Evolutionary conservation across 2,888 invertebrate genomes (phyloP).

Genomic region (Nemotelus nigrinus): DNA sequence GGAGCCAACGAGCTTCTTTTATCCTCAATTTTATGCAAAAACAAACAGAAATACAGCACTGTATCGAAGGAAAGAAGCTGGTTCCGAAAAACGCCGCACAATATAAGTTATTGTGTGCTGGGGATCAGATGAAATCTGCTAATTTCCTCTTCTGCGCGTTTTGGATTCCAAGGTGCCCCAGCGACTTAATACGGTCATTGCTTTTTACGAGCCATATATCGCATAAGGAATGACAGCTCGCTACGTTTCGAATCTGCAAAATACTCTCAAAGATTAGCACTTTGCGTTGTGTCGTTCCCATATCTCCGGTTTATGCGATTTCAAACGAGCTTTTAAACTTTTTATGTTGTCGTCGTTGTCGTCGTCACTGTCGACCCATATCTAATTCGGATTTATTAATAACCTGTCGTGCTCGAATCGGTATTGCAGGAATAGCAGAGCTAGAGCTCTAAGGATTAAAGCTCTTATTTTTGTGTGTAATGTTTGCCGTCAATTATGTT

Average conservation of each 20-base stretch:
- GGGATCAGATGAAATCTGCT: not conserved
- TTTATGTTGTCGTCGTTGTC: not conserved
- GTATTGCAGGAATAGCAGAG: too few relatives aligned
- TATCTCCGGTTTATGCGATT: not conserved
- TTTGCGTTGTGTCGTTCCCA: not conserved
- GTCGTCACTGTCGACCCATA: not conserved
- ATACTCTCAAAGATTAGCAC: not conserved
- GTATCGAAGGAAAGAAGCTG: not conserved
- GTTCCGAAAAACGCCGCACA: not conserved
- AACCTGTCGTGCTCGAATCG: not conserved
- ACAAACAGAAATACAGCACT: too few relatives aligned
- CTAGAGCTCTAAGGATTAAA: too few relatives aligned
- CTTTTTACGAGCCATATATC: slow-evolving; percentile 3
- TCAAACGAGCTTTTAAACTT: slow-evolving; percentile 6
- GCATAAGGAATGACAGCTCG: not conserved
- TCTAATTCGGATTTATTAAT: not conserved
- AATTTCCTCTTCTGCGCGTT: not conserved
- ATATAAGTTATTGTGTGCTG: not conserved
- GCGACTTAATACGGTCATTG: not conserved
- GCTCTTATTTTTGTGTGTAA: too few relatives aligned
- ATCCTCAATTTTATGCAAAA: too few relatives aligned
- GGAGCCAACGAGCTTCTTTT: too few relatives aligned
- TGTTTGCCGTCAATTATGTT: too few relatives aligned
- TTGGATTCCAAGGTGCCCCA: not conserved
- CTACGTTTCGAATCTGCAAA: not conserved